Conservation (phyloP, 2,113 vertebrate species). For the Cyanoramphus novaezelandiae region DNA sequence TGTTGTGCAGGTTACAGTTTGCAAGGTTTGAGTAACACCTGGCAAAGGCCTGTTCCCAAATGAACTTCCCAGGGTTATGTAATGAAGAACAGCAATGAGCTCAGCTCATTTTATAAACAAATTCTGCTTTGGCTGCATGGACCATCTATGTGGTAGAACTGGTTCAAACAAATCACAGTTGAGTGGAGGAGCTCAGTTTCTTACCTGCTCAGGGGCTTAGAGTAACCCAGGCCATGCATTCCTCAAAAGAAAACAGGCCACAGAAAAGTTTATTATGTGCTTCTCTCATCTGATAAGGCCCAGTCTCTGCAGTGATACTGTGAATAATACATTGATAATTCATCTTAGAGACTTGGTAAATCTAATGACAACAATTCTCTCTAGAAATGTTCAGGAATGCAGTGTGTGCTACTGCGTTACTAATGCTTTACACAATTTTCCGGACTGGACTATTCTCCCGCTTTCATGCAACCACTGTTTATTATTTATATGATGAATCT, state of each 20-base stretch:
- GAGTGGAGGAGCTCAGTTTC: neutral
- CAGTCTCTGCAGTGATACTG: neutral
- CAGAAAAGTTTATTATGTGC: neutral
- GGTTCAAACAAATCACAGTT: neutral
- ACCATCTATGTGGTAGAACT: neutral
- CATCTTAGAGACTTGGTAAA: neutral
- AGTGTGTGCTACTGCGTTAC: neutral
- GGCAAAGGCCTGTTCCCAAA: neutral
- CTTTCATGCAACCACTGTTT: slow-evolving; percentile 1
- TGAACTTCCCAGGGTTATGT: neutral
- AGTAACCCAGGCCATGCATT: neutral
- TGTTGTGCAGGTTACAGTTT: neutral
- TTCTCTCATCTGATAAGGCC: neutral
- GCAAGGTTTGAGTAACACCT: neutral
- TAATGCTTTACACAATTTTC: neutral
- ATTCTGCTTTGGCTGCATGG: neutral
- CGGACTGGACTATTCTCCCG: neutral
- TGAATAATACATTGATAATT: neutral
- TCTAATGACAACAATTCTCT: neutral
- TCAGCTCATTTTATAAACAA: neutral
- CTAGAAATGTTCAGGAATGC: neutral
- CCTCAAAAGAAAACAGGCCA: neutral
- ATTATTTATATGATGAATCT: slow-evolving; percentile 20
- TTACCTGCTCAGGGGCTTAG: neutral
- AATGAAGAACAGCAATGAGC: neutral